A percentile compares a stretch with the other conserved stretches of the same genome.
These are phyloP conservation scores for Calonectris borealis DNA, from an alignment of 2,113 vertebrate species.

Conservation along the genomic window DNA sequence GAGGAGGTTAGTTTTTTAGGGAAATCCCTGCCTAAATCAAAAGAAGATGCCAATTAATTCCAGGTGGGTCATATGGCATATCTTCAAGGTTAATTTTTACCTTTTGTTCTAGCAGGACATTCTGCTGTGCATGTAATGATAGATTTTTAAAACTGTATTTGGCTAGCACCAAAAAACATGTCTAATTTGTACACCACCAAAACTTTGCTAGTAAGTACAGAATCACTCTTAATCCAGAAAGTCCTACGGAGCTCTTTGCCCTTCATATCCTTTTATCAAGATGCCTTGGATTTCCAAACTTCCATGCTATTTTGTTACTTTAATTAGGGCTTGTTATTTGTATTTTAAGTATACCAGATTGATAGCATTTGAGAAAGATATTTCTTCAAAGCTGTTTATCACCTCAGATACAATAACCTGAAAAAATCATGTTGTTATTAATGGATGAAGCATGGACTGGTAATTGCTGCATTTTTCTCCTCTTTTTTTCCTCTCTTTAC, in stretches of 20 bases:
- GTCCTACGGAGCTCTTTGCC: neutral
- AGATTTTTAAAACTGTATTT: neutral
- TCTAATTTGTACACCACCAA: neutral
- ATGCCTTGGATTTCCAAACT: neutral
- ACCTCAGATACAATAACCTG: neutral
- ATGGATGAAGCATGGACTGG: neutral
- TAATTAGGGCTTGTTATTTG: neutral
- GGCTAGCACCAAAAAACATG: neutral
- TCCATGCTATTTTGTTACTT: neutral
- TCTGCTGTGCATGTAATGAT: neutral
- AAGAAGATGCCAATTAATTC: neutral
- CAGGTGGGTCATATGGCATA: neutral
- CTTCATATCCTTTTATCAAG: neutral
- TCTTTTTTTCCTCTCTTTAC: neutral
- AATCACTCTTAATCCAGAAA: neutral
- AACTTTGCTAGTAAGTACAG: neutral
- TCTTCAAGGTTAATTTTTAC: neutral
- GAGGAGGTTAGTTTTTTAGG: neutral
- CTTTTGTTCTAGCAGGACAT: neutral
- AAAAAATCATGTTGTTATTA: neutral
- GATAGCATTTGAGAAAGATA: neutral
- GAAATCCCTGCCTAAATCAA: neutral
- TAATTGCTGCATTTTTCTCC: neutral
- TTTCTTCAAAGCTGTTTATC: neutral
- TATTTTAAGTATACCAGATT: neutral